Base-by-base conservation (phyloP, 2,797 vertebrate species). In the Protosalanx chinensis region DNA sequence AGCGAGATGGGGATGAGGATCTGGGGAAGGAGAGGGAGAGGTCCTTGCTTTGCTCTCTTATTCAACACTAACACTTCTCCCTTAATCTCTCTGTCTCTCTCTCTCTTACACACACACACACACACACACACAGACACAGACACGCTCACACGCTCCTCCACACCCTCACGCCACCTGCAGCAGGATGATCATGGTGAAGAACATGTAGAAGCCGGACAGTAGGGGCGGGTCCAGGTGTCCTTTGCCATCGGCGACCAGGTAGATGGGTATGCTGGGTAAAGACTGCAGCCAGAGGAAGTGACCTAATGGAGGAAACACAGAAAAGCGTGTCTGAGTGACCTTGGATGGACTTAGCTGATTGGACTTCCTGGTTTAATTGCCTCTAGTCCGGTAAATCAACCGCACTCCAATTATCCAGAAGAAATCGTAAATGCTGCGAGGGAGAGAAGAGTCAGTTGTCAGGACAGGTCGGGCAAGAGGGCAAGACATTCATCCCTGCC, bases 161-260 rank as follows among this genome's bases (percentile, higher is more conserved):
- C 12, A 64, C 53, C 27, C 29, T 65, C 62, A 33, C 46, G 23
- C 10, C 3, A 98, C 97, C 96, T 99, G 97, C 65, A 99, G 87
- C 59, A 98, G 89, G 84, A 99, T 97, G 88, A 98, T 95, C 97
- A 97, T 97, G 10, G 94, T 96, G 83, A 98, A 93, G 83, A 98
- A 98, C 92, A 92, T 94, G 88, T 95, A 97, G 88, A 96, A 93
- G 71, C 93, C 90, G 0, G 92, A 90, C 37, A 95, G 90, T 67
- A 84, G 74, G 0, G 93, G 83, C 60, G 90, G 72, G 16, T 85
- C 79, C 81, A 91, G 92, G 64, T 78, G 86, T 67, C 94, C 94
- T 0, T 86, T 79, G 60, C 71, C 75, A 3, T 93, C 84, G 18
- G 95, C 92, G 57, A 95, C 86, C 20, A 98, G 91, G 53, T 94